Conservation (phyloP, 2,113 vertebrate species). For the Onychostoma macrolepis region DNA sequence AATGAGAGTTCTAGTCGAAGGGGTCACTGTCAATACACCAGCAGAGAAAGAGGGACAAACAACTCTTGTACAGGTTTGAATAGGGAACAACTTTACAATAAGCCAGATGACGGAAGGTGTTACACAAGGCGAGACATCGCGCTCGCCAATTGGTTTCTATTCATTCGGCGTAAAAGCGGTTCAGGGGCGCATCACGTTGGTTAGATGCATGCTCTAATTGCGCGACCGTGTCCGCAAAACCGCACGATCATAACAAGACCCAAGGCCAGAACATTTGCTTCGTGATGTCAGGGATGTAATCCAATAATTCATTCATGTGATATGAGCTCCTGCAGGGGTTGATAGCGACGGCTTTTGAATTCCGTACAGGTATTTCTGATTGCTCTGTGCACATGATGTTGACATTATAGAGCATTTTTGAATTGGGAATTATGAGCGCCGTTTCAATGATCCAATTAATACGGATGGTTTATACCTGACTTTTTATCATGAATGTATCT, state of each 20-base stretch:
- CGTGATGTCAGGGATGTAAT: constrained; percentile 19
- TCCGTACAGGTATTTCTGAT: neutral
- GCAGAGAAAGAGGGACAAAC: constrained; percentile 22
- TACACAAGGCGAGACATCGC: neutral
- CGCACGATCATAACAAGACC: constrained; percentile 13
- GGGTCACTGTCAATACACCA: constrained; percentile 6
- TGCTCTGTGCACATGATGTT: constrained; percentile 2
- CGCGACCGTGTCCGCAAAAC: neutral
- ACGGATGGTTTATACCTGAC: neutral
- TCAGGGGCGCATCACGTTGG: constrained; percentile 8
- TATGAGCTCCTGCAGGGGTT: neutral
- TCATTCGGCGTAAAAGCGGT: neutral
- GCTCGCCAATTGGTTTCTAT: constrained; percentile 40
- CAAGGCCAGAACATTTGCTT: constrained; percentile 50
- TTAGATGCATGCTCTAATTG: constrained; percentile 19
- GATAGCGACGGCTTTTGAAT: neutral
- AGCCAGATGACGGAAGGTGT: neutral
- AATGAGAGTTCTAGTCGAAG: constrained; percentile 61
- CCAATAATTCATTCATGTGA: constrained; percentile 48
- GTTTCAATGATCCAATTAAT: neutral
- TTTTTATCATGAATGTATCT: neutral
- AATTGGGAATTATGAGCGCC: neutral
- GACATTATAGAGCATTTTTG: neutral
- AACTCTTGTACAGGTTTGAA: neutral
- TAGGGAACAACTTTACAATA: constrained; percentile 11